Percentiles rank a stretch among this genome's conserved stretches.
Evolutionary conservation across 1,140 invertebrate genomes (phyloP).

Genomic region (Caenorhabditis tropicalis): DNA sequence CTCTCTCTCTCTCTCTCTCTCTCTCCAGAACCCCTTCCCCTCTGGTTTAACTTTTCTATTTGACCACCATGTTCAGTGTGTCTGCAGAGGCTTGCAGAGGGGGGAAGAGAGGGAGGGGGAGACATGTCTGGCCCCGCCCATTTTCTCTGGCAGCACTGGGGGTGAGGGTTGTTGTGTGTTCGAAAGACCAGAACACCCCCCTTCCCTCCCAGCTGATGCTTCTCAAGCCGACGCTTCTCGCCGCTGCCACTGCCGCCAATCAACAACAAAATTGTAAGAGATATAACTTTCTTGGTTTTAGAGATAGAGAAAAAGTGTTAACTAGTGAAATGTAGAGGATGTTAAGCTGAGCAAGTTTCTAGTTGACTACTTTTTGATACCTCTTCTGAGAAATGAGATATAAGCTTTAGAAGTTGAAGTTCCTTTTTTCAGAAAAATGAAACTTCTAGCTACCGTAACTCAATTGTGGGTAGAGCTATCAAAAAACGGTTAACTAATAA

Average conservation of each 20-base stretch:
- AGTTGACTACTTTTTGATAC: too few relatives aligned
- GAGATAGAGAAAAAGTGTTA: not conserved
- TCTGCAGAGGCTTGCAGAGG: not conserved
- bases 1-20: not conserved
- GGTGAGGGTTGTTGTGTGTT: not conserved
- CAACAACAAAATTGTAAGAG: constrained; percentile 27
- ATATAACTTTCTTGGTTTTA: not conserved
- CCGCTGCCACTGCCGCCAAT: constrained; percentile 3
- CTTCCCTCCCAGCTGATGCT: not conserved
- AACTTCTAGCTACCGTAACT: too few relatives aligned
- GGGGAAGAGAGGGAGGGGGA: too few relatives aligned
- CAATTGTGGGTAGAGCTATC: too few relatives aligned
- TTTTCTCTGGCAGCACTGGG: constrained; percentile 29
- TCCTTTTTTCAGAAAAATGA: too few relatives aligned
- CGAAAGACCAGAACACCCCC: not conserved
- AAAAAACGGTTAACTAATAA: too few relatives aligned
- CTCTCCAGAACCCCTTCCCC: not conserved
- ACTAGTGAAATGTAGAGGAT: too few relatives aligned
- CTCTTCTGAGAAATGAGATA: too few relatives aligned
- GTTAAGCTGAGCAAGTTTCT: too few relatives aligned
- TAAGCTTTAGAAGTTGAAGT: too few relatives aligned
- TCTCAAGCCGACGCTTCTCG: not conserved
- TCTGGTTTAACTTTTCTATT: not conserved
- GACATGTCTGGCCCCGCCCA: constrained; percentile 38
- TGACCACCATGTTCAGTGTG: not conserved